Base-by-base conservation (phyloP, 2,888 invertebrate species). In the Noctua janthe region DNA sequence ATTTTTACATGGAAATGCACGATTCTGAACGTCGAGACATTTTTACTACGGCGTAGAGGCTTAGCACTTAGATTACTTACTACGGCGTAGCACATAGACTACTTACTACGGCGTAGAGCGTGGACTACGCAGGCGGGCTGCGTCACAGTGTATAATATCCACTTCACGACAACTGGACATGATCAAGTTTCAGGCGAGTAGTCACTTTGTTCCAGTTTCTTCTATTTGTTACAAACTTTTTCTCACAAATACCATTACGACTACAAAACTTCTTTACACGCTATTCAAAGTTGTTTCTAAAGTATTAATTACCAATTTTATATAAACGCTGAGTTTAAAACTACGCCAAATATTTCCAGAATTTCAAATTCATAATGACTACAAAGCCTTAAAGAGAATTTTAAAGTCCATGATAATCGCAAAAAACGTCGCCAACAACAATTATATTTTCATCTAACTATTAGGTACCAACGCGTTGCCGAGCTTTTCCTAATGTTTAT, bases 101-200 rank as follows among this genome's bases (percentile, higher is more conserved):
- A 76, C 35, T 8, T 76, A n/a, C 73, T 82, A 71, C 74, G 72
- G 20, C 72, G 72, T 72, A 70, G 70, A 77, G 72, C 82, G 54
- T 39, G 23, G 54, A 49, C 75, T 74, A 74, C 72, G 72, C 72
- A 56, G 76, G 67, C 71, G 13, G 47, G 29, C 74, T 79, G 74
- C 76, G 71, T 69, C 87, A 87, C 74, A 78, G 74, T 72, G 69
- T 84, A 80, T 83, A 71, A 74, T 79, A 79, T 62, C 67, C 35
- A 77, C n/a, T 80, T 74, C 54, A 51, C 71, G 80, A 81, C 80
- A 75, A 71, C 71, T 79, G 86, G 77, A 83, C 80, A 76, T 75
- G 71, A 85, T 85, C 83, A 75, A 54, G 29, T 83, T 88, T 80
- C 88, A 81, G 66, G 15, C 66, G 73, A 82, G 59, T 59, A 67